Evolutionary conservation across 2,888 invertebrate genomes (phyloP).

Genomic region (Nemoura dubitans): DNA sequence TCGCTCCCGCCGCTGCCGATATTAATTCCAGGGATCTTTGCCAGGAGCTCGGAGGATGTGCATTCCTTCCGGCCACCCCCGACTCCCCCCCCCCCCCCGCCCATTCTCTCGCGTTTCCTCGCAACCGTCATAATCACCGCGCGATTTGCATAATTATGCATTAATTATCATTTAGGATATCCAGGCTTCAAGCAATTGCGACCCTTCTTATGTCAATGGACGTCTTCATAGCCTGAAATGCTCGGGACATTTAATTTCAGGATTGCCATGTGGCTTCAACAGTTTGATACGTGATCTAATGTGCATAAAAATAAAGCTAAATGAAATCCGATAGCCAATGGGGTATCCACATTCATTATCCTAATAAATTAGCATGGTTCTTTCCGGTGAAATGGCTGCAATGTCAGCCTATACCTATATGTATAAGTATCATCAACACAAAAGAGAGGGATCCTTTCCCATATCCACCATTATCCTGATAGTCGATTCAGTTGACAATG

Average conservation of each 20-base stretch:
- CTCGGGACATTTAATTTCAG: not conserved
- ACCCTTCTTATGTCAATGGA: not conserved
- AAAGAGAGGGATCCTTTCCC: not conserved
- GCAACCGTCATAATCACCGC: not conserved
- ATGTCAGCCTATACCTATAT: not conserved
- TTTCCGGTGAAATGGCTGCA: too few species aligned
- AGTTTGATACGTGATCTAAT: too few species aligned
- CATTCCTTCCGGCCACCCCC: not conserved
- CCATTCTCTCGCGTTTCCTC: not conserved
- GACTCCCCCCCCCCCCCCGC: not conserved
- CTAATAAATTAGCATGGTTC: too few species aligned
- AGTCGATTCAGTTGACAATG: conserved; percentile 21
- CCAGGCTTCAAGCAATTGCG: not conserved
- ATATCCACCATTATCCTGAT: not conserved
- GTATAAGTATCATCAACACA: not conserved
- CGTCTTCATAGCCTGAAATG: not conserved
- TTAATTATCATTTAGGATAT: conserved; percentile 12
- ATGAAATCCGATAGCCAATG: too few species aligned
- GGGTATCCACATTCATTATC: too few species aligned
- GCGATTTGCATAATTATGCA: not conserved
- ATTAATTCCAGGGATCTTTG: not conserved
- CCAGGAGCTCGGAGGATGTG: not conserved
- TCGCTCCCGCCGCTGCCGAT: not conserved
- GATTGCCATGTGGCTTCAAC: too few species aligned
- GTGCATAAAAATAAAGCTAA: too few species aligned